Evolutionary conservation across 2,888 invertebrate species (phyloP), one percentile per base, ranked within the genome.

Genomic region (Nomada hirtipes): DNA sequence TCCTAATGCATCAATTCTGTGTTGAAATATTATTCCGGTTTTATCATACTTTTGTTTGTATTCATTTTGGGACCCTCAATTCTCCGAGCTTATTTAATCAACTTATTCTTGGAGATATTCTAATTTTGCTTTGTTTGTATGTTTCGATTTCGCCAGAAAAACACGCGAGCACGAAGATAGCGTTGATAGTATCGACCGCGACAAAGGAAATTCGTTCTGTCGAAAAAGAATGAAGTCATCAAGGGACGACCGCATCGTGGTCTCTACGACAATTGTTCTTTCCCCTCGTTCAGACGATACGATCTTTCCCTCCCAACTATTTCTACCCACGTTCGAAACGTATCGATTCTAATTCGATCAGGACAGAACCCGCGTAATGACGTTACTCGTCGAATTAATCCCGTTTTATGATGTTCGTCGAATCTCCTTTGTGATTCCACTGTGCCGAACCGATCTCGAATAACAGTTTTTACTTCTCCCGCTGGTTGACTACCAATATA

Each of bases 301-400:
- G 64, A 64, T 64, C 47, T 15, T 64, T 64, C 47, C 29, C n/a
- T 42, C 36, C 36, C 20, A 9, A 20, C 36, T 18, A 11, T 53
- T 44, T 13, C 69, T 23, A 1, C 52, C 36, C 65, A n/a, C 20
- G 26, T 36, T 53, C 36, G 20, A 53, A 36, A 36, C 65, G 57
- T 59, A 72, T 72, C 71, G 53, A 53, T 72, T 53, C 71, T 61
- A 61, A 72, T 61, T 72, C 71, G 71, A 61, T 55, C 55, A 23
- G 42, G 61, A 64, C 73, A 29, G 55, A 64, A 57, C 69, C 69
- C 73, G 23, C 20, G 63, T 63, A 73, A 73, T n/a, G 44, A 64
- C 44, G 26, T 64, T 73, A 55, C 64, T 11, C 57, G 44, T 9
- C 44, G 44, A 64, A 73, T 64, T 64, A 73, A 73, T 65, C 64